Evolutionary conservation across 1,140 invertebrate species (phyloP), one percentile per base, ranked within the genome.

Genomic region (Odontomachus brunneus): DNA sequence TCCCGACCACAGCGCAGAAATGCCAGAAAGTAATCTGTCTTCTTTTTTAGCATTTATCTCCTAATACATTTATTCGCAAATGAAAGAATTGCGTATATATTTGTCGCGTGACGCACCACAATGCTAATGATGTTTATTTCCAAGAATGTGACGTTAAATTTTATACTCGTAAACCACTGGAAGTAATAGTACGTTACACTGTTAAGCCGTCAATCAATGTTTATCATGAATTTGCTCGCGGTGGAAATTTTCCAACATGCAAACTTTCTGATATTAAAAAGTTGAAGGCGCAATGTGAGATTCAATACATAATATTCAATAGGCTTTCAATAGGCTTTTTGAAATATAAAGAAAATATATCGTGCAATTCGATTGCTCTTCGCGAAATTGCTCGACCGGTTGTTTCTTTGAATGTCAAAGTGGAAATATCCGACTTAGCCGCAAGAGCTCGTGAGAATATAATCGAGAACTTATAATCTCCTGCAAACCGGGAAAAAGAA

Each of bases 391-490:
- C 57, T 48, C 69, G 15, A 44, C 17, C 48, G 63, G 17, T 69
- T 33, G 12, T 57, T 44, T 24, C 14, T 53, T 44, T 71, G 67
- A 44, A 80, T 80, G 33, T 57, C 53, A 80, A 80, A 78, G 24
- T 80, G 24, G 71, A 80, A 78, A 57, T 57, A 24, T 69, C 51
- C 15, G n/a, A 78, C 63, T 55, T 78, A 57, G 22, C 19, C 33
- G 51, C 51, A 51, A 78, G 17, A 48, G 65, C 67, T 80, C 14
- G 51, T 80, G 38, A 44, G 38, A 71, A 80, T 33, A 71, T 17
- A 69, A 69, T 78, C 69, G 3, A 19, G 14, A 76, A 66, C 53
- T 33, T 69, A n/a, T 33, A 14, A 80, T 17, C 26, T 33, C 29
- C 53, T 53, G 53, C 22, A 14, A 44, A 55, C 19, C 29, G 26